Evolutionary conservation across 2,888 invertebrate genomes (phyloP), one percentile per base, ranked within the genome.

Genomic region (Crossocerus cetratus): DNA sequence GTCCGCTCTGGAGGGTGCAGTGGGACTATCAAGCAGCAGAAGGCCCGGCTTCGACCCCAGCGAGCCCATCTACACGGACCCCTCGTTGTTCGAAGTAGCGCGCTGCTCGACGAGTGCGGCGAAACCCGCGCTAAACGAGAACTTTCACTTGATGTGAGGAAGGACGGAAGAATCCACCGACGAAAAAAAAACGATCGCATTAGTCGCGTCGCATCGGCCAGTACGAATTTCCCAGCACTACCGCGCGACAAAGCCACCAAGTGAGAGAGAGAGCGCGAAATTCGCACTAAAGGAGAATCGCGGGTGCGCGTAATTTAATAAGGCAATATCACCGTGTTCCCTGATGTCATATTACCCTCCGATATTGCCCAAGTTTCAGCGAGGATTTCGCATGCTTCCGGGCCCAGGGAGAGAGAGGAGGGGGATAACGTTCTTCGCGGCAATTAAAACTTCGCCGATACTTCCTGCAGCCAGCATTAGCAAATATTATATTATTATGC

Each of bases 61-160:
- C 88, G 97, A 97, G 89, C 97, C 97, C 0, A 97, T 97, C 83
- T 97, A 97, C 91, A 97, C 97, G 0, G 97, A 97, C 91, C 97
- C 97, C 0, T 96, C 97, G 2, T 92, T 97, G 45, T 97, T 97
- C 87, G 97, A 97, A 91, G 93, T 96, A 80, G 96, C 96, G 42
- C 93, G 95, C 86, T 96, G 94, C 62, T 91, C 95, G 44, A 91
- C 94, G 4, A 49, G 16, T 49, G n/a, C 13, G 84, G 93, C 94
- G 2, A 91, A 92, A 62, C 90, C 91, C 2, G 88, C 90, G 20
- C 91, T 85, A 18, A 83, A 88, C 68, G 87, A 88, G 68, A 90
- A 89, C 64, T 86, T 89, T 80, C 89, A 87, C 79, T 80, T 90
- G 8, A 88, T 89, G 84, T 90, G 81, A 86, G 63, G 4, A 55